Conservation (phyloP, 92 coral and sea anemone species). For the Porites cylindrica region DNA sequence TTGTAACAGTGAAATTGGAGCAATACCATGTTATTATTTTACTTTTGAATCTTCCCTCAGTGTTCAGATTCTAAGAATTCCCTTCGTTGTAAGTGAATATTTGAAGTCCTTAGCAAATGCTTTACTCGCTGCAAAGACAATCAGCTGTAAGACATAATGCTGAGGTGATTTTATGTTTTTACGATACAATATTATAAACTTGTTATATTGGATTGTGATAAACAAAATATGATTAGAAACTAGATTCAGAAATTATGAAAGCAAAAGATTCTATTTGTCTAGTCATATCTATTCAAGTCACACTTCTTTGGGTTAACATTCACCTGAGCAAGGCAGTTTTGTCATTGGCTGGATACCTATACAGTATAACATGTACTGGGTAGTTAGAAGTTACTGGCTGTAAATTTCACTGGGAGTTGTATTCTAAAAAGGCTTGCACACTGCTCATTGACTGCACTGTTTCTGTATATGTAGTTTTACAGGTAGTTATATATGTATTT, state of each 20-base stretch:
- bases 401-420: no score
- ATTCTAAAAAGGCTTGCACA: no score
- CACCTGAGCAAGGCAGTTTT: no score
- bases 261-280: background rate
- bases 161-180: background rate
- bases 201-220: background rate
- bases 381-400: no score
- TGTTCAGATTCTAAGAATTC: slow-evolving; percentile 28
- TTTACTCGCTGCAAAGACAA: background rate
- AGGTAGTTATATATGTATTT: no score
- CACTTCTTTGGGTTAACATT: no score
- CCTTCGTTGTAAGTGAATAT: slow-evolving; percentile 14
- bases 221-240: background rate
- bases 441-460: no score
- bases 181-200: background rate
- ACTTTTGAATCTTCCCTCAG: background rate
- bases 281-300: background rate
- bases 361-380: no score
- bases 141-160: background rate
- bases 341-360: no score
- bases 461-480: no score
- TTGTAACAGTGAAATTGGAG: background rate
- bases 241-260: background rate
- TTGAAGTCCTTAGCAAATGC: background rate
- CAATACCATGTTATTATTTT: background rate